A percentile compares a stretch with the other conserved stretches of the same genome.
Evolutionary conservation across 1,140 invertebrate genomes (phyloP).

Genomic region (Diorhabda carinulata): DNA sequence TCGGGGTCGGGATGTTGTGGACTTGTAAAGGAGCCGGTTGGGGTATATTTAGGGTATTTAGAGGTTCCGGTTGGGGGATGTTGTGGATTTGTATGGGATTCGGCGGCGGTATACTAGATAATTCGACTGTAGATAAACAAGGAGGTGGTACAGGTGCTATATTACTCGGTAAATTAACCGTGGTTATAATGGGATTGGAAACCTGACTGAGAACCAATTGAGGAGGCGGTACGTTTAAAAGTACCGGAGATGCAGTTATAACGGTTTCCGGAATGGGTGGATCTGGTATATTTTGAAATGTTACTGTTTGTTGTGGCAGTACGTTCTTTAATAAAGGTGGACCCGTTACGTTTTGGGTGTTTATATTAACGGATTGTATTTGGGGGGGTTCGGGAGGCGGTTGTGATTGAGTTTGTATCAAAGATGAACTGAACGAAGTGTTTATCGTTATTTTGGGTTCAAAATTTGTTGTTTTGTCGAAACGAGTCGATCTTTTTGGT

Average conservation of each 20-base stretch:
- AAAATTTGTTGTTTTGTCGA: slow-evolving; percentile 35
- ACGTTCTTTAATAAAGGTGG: slow-evolving; percentile 38
- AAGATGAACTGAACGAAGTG: slow-evolving; percentile 29
- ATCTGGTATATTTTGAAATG: slow-evolving; percentile 11
- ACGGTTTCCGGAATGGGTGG: slow-evolving; percentile 28
- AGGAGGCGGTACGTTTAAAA: slow-evolving; percentile 47
- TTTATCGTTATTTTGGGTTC: slow-evolving; percentile 44
- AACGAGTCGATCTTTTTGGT: slow-evolving; percentile 32
- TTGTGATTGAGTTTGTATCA: slow-evolving; percentile 16
- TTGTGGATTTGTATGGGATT: slow-evolving; percentile 47
- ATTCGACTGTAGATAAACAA: slow-evolving; percentile 34
- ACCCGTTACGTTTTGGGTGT: slow-evolving; percentile 35
- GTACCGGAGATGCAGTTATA: slow-evolving; percentile 40
- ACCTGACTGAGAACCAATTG: slow-evolving; percentile 29
- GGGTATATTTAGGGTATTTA: slow-evolving; percentile 47
- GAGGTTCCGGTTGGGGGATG: slow-evolving; percentile 45
- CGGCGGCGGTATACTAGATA: slow-evolving; percentile 45
- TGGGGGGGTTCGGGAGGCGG: neutral
- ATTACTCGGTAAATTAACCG: slow-evolving; percentile 42
- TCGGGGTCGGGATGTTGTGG: slow-evolving; percentile 53
- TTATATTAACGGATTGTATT: slow-evolving; percentile 9
- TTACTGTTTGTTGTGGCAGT: slow-evolving; percentile 10
- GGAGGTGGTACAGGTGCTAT: slow-evolving; percentile 22
- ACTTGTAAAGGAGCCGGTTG: slow-evolving; percentile 52
- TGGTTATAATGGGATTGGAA: slow-evolving; percentile 34